A percentile compares a stretch with the other conserved stretches of the same genome.
Evolutionary conservation across 1,140 invertebrate species (phyloP).

Genomic region (Brachionus manjavacas): DNA sequence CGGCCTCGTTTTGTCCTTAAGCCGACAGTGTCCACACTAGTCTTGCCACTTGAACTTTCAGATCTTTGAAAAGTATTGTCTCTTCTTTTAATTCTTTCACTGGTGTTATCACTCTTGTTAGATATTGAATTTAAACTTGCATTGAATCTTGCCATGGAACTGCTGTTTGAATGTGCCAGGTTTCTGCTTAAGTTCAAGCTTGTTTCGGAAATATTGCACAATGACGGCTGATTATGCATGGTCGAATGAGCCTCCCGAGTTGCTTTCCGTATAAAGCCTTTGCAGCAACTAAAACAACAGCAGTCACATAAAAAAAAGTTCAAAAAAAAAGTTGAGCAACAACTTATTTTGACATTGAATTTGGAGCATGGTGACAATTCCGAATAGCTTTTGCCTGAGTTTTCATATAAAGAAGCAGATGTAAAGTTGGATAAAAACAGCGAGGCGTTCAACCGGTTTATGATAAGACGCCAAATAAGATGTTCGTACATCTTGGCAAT

Average conservation of each 20-base stretch:
- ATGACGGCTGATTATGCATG: background rate
- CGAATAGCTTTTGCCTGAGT: background rate
- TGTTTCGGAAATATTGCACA: background rate
- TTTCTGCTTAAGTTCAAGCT: background rate
- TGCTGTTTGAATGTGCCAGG: background rate
- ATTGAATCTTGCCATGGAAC: background rate
- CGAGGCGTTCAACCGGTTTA: background rate
- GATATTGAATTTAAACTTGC: background rate
- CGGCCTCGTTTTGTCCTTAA: background rate
- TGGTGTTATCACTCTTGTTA: background rate
- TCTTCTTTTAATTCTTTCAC: background rate
- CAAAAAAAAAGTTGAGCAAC: conserved; percentile 11
- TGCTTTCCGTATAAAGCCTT: background rate
- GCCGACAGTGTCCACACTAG: background rate
- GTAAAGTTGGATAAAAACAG: background rate
- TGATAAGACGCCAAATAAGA: conserved; percentile 15
- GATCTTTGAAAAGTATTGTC: background rate
- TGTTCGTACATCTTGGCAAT: conserved; percentile 20
- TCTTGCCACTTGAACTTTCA: background rate
- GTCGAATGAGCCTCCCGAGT: background rate
- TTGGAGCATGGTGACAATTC: background rate
- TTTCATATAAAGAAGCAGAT: background rate
- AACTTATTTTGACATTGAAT: conserved; percentile 21
- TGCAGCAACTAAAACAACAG: background rate
- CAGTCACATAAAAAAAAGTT: conserved; percentile 13